These are phyloP conservation scores for Amblyjoppa fuscipennis DNA, from an alignment of 2,888 invertebrate genomes.

Conservation along the genomic window DNA sequence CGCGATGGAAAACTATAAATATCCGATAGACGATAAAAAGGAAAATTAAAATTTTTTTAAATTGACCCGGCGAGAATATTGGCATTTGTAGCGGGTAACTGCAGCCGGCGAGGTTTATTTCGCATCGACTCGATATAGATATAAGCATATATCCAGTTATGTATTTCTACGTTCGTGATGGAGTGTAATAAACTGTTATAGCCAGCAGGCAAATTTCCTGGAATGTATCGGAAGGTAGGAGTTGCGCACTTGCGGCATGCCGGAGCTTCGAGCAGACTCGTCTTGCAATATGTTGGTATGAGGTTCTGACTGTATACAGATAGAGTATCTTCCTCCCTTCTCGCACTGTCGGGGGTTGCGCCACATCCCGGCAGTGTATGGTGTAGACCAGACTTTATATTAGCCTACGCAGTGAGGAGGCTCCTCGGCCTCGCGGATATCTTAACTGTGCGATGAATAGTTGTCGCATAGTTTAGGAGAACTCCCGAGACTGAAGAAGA, in stretches of 20 bases:
- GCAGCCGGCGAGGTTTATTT: conserved; percentile 28
- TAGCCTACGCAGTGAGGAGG: conserved; percentile 7
- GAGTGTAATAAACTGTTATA: conserved; percentile 47
- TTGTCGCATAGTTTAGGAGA: conserved; percentile 79
- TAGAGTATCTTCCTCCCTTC: conserved; percentile 33
- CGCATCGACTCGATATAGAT: conserved; percentile 22
- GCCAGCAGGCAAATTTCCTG: conserved; percentile 50
- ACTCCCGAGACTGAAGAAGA: conserved; percentile 53
- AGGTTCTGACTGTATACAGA: conserved; percentile 19
- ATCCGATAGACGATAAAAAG: no score
- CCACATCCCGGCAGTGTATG: conserved; percentile 14
- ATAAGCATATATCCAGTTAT: conserved; percentile 20
- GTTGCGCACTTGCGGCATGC: conserved; percentile 25
- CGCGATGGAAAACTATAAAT: no score
- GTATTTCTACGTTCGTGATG: conserved; percentile 30
- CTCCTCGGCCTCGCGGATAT: conserved; percentile 61
- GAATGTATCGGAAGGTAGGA: conserved; percentile 40
- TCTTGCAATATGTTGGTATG: conserved; percentile 49
- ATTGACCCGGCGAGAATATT: conserved; percentile 13
- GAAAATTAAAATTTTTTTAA: not conserved
- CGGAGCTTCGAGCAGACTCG: conserved; percentile 34
- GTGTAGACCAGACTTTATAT: conserved; percentile 14
- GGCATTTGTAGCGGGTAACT: not conserved
- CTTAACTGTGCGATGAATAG: conserved; percentile 77
- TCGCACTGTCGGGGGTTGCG: conserved; percentile 26